Evolutionary conservation across 2,797 vertebrate genomes (phyloP).

Genomic region (Clamator glandarius): DNA sequence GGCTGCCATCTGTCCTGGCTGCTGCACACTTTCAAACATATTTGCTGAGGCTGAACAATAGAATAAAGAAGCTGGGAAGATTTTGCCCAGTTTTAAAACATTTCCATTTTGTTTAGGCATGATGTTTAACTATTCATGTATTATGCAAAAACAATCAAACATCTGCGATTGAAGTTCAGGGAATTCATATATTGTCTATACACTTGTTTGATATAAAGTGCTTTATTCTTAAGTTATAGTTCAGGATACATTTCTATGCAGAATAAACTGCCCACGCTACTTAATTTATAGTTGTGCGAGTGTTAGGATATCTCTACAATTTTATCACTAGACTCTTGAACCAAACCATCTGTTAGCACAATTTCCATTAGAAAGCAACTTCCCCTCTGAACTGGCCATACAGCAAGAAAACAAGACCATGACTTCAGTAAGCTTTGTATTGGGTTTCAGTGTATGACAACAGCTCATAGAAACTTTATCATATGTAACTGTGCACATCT

Average conservation of each 20-base stretch:
- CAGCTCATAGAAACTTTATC: not conserved
- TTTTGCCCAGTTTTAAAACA: not conserved
- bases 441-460: not conserved
- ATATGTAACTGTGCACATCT: accelerated
- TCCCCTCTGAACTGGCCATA: not conserved
- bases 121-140: not conserved
- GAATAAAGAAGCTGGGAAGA: not conserved
- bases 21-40: not conserved
- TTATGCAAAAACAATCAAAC: not conserved
- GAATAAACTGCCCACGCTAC: not conserved
- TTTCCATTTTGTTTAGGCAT: not conserved
- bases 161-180: not conserved
- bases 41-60: not conserved
- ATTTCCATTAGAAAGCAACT: not conserved
- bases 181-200: not conserved
- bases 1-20: slow-evolving; percentile 28
- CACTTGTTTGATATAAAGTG: not conserved
- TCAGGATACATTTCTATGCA: not conserved
- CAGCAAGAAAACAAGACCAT: accelerated
- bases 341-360: not conserved
- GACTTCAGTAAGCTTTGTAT: not conserved
- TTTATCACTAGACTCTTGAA: not conserved
- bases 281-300: not conserved
- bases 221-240: not conserved
- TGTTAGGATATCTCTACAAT: not conserved